Percentiles rank a stretch among this genome's conserved stretches.
phyloP scores from a whole-genome alignment of 2,888 invertebrate species.

The Timandra comae region DNA sequence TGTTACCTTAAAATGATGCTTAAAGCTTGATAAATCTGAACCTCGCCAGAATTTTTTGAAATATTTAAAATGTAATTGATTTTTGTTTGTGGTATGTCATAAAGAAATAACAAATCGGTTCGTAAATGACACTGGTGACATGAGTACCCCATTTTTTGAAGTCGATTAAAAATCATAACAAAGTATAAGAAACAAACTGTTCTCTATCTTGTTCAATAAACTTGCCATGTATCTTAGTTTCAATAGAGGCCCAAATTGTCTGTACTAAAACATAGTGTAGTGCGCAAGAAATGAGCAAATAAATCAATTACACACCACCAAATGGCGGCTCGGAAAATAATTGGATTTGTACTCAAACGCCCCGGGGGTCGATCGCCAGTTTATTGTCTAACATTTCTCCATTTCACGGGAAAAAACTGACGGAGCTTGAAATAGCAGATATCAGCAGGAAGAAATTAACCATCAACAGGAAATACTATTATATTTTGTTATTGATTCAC shows the following conservation, averaged over 20 bases:
- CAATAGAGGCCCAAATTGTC: slow-evolving; percentile 29
- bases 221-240: too few species aligned
- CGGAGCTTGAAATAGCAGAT: slow-evolving; percentile 33
- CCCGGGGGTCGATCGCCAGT: slow-evolving; percentile 51
- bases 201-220: too few species aligned
- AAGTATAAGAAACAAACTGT: too few species aligned
- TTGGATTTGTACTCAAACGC: slow-evolving; percentile 62
- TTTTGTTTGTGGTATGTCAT: too few species aligned
- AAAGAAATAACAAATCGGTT: too few species aligned
- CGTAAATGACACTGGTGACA: too few species aligned
- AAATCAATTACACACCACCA: slow-evolving; percentile 66
- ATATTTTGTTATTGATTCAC: slow-evolving; percentile 11
- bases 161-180: too few species aligned
- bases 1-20: too few species aligned
- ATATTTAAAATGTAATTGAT: too few species aligned
- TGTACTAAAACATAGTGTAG: slow-evolving; percentile 32
- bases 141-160: too few species aligned
- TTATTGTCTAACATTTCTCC: slow-evolving; percentile 54
- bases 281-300: slow-evolving; percentile 62
- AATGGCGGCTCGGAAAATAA: slow-evolving; percentile 57
- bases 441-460: slow-evolving; percentile 24
- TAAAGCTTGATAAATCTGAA: too few species aligned
- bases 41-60: too few species aligned
- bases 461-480: slow-evolving; percentile 20
- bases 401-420: slow-evolving; percentile 38